A percentile compares a stretch with the other conserved stretches of the same genome.
phyloP scores from a whole-genome alignment of 2,888 invertebrate genomes.

The Tricholauxania praeusta region DNA sequence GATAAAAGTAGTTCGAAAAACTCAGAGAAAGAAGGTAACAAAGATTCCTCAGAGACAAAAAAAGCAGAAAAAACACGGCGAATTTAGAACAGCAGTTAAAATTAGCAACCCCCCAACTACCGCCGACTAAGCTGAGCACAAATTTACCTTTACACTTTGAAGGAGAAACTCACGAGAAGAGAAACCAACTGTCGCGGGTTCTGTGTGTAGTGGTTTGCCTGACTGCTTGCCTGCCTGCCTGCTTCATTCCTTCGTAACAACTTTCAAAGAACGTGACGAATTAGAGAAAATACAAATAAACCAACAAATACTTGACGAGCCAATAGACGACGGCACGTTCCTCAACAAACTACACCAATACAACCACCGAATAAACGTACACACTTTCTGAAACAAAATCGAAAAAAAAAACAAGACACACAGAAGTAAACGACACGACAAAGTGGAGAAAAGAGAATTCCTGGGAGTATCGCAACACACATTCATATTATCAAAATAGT shows the following conservation, averaged over 20 bases:
- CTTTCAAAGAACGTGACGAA: constrained; percentile 18
- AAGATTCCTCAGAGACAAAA: constrained; percentile 27
- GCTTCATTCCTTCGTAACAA: not conserved
- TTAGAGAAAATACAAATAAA: constrained; percentile 20
- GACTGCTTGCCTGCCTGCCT: not conserved
- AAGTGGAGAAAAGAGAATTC: too few species aligned
- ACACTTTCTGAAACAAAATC: not conserved
- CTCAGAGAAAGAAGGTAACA: constrained; percentile 5
- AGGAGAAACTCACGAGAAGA: constrained; percentile 19
- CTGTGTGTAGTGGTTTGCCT: constrained; percentile 17
- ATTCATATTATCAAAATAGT: too few species aligned
- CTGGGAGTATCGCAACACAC: not conserved
- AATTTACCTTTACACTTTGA: constrained; percentile 3
- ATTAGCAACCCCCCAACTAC: constrained; percentile 9
- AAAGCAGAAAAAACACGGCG: constrained; percentile 38
- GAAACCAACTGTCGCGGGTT: not conserved
- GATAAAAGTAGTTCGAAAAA: constrained; percentile 22
- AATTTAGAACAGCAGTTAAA: constrained; percentile 32
- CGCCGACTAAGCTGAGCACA: constrained; percentile 1
- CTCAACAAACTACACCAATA: constrained; percentile 6
- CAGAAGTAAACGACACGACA: too few species aligned
- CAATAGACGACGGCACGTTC: constrained; percentile 32
- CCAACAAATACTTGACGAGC: constrained; percentile 27
- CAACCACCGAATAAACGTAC: constrained; percentile 2
- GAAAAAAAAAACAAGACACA: too few species aligned